A percentile compares a stretch with the other conserved stretches of the same genome.
These are phyloP conservation scores for Rhamphomyia laevipes DNA, from an alignment of 2,888 invertebrate genomes.

Conservation along the genomic window DNA sequence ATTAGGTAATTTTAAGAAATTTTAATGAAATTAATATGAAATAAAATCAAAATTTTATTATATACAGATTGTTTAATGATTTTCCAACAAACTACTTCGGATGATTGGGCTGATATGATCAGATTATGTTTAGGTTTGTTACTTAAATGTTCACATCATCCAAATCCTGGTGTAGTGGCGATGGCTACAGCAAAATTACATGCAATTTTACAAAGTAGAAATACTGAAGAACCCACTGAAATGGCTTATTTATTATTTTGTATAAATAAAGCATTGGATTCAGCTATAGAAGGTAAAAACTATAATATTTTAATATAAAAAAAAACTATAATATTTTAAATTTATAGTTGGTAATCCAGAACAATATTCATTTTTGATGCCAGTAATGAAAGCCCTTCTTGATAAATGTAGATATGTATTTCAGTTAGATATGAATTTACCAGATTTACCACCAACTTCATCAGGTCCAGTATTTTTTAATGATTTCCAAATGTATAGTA, in stretches of 20 bases:
- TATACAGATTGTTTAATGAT: conserved; percentile 41
- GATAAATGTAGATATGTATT: conserved; percentile 40
- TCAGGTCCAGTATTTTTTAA: conserved; percentile 48
- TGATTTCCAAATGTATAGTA: conserved; percentile 45
- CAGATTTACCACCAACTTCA: conserved; percentile 41
- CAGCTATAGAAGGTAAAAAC: conserved; percentile 36
- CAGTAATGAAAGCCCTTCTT: conserved; percentile 48
- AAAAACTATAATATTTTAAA: conserved; percentile 2
- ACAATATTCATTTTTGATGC: conserved; percentile 49
- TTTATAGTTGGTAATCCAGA: conserved; percentile 40
- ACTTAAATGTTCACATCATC: conserved; percentile 39
- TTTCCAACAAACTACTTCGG: conserved; percentile 41
- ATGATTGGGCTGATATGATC: conserved; percentile 47
- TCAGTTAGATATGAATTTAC: conserved; percentile 33
- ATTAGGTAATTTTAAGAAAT: conserved; percentile 20
- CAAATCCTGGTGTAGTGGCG: conserved; percentile 43
- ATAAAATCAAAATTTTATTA: not conserved
- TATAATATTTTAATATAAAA: too few relatives aligned
- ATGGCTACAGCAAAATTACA: conserved; percentile 49
- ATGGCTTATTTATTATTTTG: conserved; percentile 42
- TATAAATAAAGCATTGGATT: conserved; percentile 38
- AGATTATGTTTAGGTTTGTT: conserved; percentile 40
- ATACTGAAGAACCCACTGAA: conserved; percentile 42
- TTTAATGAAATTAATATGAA: not conserved
- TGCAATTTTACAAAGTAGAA: conserved; percentile 45